These are phyloP conservation scores for Montipora efflorescens DNA, from an alignment of 64 coral and sea anemone genomes.

Conservation along the genomic window DNA sequence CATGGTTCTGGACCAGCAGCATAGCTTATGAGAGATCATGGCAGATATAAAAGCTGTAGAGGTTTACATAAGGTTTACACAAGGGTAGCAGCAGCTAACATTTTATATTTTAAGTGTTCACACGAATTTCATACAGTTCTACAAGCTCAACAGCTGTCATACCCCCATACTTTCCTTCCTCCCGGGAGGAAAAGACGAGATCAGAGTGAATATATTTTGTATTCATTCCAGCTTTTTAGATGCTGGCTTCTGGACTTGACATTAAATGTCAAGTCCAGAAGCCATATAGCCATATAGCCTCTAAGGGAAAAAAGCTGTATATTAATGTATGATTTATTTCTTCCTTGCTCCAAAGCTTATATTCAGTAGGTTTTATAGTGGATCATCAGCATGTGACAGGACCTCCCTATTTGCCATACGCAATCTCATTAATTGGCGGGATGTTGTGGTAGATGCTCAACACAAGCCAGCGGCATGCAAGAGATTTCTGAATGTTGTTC, in stretches of 20 bases:
- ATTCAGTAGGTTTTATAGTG: slow-evolving; percentile 8
- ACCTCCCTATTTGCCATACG: slow-evolving; percentile 7
- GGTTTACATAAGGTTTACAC: background rate
- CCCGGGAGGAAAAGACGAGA: background rate
- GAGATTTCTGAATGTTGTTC: background rate
- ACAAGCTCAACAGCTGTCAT: background rate
- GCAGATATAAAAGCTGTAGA: background rate
- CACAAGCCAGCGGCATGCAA: slow-evolving; percentile 22
- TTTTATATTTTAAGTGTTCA: background rate
- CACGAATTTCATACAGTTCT: background rate
- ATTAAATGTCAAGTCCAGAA: background rate
- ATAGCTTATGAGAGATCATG: background rate
- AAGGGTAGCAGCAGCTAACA: background rate
- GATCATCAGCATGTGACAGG: slow-evolving; percentile 31
- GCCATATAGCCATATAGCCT: background rate
- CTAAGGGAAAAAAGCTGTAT: background rate
- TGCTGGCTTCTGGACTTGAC: background rate
- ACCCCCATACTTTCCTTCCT: background rate
- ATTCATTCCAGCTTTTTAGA: background rate
- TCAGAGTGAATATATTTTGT: background rate
- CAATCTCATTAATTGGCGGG: background rate
- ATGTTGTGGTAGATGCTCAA: slow-evolving; percentile 17
- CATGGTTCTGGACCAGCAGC: background rate
- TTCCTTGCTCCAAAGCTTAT: background rate
- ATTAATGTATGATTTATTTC: background rate